Evolutionary conservation across 2,113 vertebrate species (phyloP).

Genomic region (Labeo catla): DNA sequence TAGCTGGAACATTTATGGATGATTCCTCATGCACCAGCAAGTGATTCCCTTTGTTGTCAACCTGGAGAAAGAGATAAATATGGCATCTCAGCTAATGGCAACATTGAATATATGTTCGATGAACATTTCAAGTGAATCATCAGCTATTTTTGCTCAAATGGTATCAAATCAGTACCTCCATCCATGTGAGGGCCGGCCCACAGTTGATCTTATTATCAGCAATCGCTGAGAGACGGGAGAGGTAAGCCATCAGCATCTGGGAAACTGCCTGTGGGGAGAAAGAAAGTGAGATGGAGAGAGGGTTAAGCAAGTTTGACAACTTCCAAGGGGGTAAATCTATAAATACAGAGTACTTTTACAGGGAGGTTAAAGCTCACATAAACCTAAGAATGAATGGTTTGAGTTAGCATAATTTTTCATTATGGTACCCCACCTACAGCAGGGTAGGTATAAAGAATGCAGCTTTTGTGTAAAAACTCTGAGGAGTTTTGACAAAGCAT

Average conservation of each 20-base stretch:
- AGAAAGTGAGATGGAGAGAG: background rate
- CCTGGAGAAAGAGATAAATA: slow-evolving; percentile 71
- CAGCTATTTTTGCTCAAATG: background rate
- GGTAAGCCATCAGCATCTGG: slow-evolving; percentile 97
- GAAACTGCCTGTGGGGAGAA: slow-evolving; percentile 82
- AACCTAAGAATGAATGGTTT: background rate
- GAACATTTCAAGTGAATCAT: slow-evolving; percentile 7
- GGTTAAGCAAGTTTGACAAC: background rate
- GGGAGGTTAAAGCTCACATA: background rate
- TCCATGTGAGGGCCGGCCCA: slow-evolving; percentile 97
- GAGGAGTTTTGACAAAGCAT: no score
- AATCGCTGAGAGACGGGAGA: slow-evolving; percentile 92
- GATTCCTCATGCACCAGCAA: slow-evolving; percentile 97
- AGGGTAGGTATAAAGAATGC: background rate
- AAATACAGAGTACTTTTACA: slow-evolving; percentile 7
- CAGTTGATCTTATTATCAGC: slow-evolving; percentile 99
- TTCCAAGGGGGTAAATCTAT: background rate
- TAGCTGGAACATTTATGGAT: slow-evolving; percentile 96
- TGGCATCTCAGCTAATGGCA: background rate
- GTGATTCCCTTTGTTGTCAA: slow-evolving; percentile 98
- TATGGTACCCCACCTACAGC: no score
- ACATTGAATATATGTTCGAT: slow-evolving; percentile 5
- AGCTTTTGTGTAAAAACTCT: no score
- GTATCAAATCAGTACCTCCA: slow-evolving; percentile 84
- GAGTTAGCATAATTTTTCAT: background rate